These are phyloP conservation scores for Lydus trimaculatus DNA, from an alignment of 2,888 invertebrate species.

Conservation along the genomic window DNA sequence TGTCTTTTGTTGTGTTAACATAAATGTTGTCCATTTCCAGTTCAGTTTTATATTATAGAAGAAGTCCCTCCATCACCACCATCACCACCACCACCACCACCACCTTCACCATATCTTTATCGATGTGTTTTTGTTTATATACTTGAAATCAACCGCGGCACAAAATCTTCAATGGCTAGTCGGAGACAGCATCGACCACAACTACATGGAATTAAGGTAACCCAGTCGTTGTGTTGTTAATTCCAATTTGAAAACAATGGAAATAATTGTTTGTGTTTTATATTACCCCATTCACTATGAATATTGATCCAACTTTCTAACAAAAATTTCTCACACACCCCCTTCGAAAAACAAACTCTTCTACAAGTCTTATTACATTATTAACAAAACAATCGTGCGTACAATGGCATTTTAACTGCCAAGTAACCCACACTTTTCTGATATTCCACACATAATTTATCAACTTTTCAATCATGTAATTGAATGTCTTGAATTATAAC, in stretches of 20 bases:
- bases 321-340: constrained; percentile 16
- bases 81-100: too few species aligned
- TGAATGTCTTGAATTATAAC: constrained; percentile 30
- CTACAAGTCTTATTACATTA: constrained; percentile 21
- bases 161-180: not conserved
- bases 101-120: not conserved
- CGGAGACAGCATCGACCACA: not conserved
- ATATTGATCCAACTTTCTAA: constrained; percentile 33
- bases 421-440: constrained; percentile 28
- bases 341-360: not conserved
- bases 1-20: not conserved
- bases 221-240: not conserved
- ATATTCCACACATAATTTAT: constrained; percentile 33
- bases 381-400: constrained; percentile 35
- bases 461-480: constrained; percentile 31
- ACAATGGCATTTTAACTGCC: constrained; percentile 32
- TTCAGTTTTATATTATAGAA: not conserved
- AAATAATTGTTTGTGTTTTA: too few species aligned
- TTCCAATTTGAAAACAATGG: not conserved
- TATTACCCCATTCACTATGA: not conserved
- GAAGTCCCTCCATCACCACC: not conserved
- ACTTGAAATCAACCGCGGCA: not conserved
- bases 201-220: constrained; percentile 1
- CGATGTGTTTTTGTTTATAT: constrained; percentile 4
- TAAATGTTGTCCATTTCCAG: not conserved